Evolutionary conservation across 2,113 vertebrate genomes (phyloP), one percentile per base, ranked within the genome.

Genomic region (Siniperca chuatsi): DNA sequence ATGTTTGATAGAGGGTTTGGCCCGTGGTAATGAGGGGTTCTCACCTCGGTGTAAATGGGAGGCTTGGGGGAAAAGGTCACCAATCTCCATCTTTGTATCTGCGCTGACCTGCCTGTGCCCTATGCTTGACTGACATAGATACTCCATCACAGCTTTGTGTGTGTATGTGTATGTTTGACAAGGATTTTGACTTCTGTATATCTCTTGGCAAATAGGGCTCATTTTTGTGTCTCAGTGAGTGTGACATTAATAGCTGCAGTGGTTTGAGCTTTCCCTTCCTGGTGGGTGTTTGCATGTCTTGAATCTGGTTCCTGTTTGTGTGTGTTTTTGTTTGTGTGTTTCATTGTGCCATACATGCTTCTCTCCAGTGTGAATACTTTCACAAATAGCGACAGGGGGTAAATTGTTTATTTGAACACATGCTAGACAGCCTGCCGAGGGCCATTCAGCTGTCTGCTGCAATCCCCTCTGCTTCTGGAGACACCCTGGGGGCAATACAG

Each of bases 371-470:
- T 70, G 58, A 84, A 82, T 42, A 67, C 85, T 85, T 92, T 87
- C 82, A 87, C 65, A 55, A 81, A 83, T 75, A 87, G 82, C 75
- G 52, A 85, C 83, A 52, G 90, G 94, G 84, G 92, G 90, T 90
- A 83, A 91, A 92, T 85, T 93, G 91, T 90, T 94, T 92, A 86
- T 94, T 85, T 88, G 87, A 90, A 84, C 90, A 90, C 89, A 86
- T 80, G 87, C 83, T 82, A 37, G 61, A 88, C 81, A 83, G 74
- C 90, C 84, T 83, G 90, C 92, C 87, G 90, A 75, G 92, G 80
- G 82, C 50, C 15, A 44, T 69, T 93, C 33, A 25, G 54, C 76
- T 82, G 79, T 78, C 86, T 86, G 83, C 77, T 82, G 68, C 89
- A 68, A 86, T 87, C 65, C 80, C 76, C 72, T 79, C 75, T 84